Conservation (phyloP, 1,140 invertebrate genomes). For the Leucophenga varia region DNA sequence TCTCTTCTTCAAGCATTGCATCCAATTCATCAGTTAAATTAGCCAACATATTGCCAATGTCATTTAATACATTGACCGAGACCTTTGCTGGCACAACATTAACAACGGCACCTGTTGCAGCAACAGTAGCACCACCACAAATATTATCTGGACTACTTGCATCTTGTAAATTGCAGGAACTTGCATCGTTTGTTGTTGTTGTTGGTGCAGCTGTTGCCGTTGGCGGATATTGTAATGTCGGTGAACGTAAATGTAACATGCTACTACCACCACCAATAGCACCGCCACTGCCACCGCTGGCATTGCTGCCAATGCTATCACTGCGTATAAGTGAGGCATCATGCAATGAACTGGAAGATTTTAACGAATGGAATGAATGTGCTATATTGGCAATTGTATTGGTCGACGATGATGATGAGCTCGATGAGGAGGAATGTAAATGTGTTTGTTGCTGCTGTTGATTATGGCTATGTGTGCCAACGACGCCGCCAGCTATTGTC, state of each 20-base stretch:
- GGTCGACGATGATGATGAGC: conserved; percentile 54
- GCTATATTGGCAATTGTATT: conserved; percentile 54
- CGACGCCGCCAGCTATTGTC: conserved; percentile 12
- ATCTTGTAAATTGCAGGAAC: conserved; percentile 1
- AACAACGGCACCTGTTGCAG: neutral
- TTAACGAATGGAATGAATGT: conserved; percentile 53
- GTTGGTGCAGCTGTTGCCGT: conserved; percentile 4
- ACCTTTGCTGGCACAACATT: conserved; percentile 57
- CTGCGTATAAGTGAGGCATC: conserved; percentile 45
- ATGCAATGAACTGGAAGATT: conserved; percentile 52
- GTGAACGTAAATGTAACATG: conserved; percentile 42
- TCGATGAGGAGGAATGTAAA: conserved; percentile 53
- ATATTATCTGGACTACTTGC: neutral
- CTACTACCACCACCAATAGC: conserved; percentile 2
- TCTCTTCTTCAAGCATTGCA: conserved; percentile 91
- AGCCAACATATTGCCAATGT: conserved; percentile 95
- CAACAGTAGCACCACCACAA: neutral
- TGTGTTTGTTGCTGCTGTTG: conserved; percentile 21
- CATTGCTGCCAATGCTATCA: conserved; percentile 41
- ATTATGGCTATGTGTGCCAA: conserved; percentile 6
- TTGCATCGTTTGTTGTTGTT: conserved; percentile 2
- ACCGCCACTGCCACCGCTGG: conserved; percentile 34
- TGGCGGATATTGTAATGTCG: conserved; percentile 36
- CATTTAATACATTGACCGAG: conserved; percentile 88
- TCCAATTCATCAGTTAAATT: conserved; percentile 92